These are phyloP conservation scores for Drosophila vallismaia DNA, from an alignment of 2,888 invertebrate genomes.

Conservation along the genomic window DNA sequence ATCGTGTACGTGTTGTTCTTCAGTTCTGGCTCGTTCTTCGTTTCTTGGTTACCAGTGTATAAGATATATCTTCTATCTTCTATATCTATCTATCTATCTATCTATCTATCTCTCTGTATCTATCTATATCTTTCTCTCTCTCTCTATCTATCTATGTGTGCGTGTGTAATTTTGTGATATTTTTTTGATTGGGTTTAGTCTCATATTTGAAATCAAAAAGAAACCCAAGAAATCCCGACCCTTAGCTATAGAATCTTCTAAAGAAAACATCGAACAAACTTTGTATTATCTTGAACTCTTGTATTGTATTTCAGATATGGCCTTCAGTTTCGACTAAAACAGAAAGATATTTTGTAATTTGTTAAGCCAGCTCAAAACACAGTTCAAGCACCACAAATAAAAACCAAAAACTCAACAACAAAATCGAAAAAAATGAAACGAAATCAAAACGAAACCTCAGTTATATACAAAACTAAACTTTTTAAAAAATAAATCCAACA, in stretches of 20 bases:
- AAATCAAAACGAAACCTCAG: slow-evolving; percentile 50
- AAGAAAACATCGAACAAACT: slow-evolving; percentile 24
- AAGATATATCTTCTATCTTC: slow-evolving; percentile 28
- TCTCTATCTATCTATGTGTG: slow-evolving; percentile 40
- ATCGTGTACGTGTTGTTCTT: slow-evolving; percentile 68
- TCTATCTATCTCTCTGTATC: slow-evolving; percentile 34
- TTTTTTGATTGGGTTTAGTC: slow-evolving; percentile 22
- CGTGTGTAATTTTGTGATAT: slow-evolving; percentile 39
- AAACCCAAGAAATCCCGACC: neutral
- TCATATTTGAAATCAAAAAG: slow-evolving; percentile 12
- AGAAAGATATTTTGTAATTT: slow-evolving; percentile 68
- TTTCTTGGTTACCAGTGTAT: slow-evolving; percentile 53
- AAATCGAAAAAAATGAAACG: slow-evolving; percentile 55
- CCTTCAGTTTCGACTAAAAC: slow-evolving; percentile 84
- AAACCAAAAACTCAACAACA: slow-evolving; percentile 31
- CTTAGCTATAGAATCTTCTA: slow-evolving; percentile 20
- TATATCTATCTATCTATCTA: slow-evolving; percentile 14
- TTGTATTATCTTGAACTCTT: slow-evolving; percentile 76
- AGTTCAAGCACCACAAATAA: slow-evolving; percentile 59
- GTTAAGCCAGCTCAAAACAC: slow-evolving; percentile 59
- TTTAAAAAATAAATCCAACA: slow-evolving; percentile 7
- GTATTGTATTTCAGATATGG: slow-evolving; percentile 84
- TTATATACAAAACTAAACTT: slow-evolving; percentile 23
- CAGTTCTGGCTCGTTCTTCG: slow-evolving; percentile 75
- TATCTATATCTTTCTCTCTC: slow-evolving; percentile 23